Evolutionary conservation across 2,113 vertebrate genomes (phyloP).

Genomic region (Typhlomys cinereus): DNA sequence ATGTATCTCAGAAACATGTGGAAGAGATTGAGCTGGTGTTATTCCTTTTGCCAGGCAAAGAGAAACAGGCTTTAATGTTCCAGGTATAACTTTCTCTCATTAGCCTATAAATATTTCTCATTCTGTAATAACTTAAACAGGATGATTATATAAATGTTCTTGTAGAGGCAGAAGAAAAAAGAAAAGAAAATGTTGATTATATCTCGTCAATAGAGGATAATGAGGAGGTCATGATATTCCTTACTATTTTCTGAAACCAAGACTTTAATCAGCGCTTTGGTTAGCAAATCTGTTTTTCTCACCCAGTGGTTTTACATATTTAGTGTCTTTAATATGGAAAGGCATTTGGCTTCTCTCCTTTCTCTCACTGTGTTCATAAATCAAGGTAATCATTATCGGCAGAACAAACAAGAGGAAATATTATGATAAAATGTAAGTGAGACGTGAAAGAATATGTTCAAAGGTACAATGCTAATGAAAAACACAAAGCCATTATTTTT

Average conservation of each 20-base stretch:
- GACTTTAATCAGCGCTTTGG: conserved; percentile 76
- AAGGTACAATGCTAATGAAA: conserved; percentile 78
- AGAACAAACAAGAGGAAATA: conserved; percentile 82
- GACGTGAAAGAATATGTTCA: conserved; percentile 70
- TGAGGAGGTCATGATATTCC: conserved; percentile 77
- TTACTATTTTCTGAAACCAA: conserved; percentile 80
- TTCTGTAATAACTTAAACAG: conserved; percentile 73
- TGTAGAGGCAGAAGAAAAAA: conserved; percentile 59
- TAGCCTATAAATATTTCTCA: conserved; percentile 62
- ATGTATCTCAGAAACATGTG: background rate
- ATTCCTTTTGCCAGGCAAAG: background rate
- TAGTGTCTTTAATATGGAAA: conserved; percentile 78
- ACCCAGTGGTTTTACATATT: conserved; percentile 70
- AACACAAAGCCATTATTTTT: conserved; percentile 69
- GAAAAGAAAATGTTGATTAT: conserved; percentile 65
- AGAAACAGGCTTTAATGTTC: conserved; percentile 49
- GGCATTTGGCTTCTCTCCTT: conserved; percentile 74
- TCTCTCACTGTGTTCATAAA: conserved; percentile 83
- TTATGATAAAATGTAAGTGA: conserved; percentile 79
- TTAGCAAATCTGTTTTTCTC: conserved; percentile 81
- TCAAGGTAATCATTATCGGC: conserved; percentile 84
- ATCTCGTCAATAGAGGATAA: conserved; percentile 74
- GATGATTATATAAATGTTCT: conserved; percentile 69
- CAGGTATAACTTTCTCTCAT: conserved; percentile 42
- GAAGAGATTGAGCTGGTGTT: conserved; percentile 1